Base-by-base conservation (phyloP, 1,140 invertebrate genomes). In the Andricus grossulariae region DNA sequence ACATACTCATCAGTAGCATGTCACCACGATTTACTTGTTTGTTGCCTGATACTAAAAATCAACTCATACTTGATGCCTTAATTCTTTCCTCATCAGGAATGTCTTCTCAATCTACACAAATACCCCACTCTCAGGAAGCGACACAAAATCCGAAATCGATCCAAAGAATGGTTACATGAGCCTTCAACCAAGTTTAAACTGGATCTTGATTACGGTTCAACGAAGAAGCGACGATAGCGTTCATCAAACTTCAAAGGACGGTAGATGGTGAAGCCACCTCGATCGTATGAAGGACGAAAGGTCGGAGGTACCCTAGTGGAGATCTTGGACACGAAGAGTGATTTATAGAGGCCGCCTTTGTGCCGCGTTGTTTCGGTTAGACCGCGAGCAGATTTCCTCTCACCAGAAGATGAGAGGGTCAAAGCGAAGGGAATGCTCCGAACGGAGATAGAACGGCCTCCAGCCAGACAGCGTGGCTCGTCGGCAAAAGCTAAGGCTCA, bases 301-400 rank as follows among this genome's bases (percentile, higher is more conserved):
- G 79, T 75, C 79, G 73, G 50, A 74, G 79, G 55, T 75, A 73
- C 57, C 57, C 39, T 54, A 57, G 73, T 25, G 57, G 15, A 66
- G 60, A 74, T 60, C 21, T 70, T 50, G 74, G 74, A 75, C 71
- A 71, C 54, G 57, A 60, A 66, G 78, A 78, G 75, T 82, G 81
- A 82, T 84, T 82, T 84, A 84, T 84, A 82, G 83, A 84, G 80
- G 80, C 83, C 83, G 83, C 81, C 83, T 84, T 84, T 84, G 81
- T 84, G 78, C 79, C 32, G 74, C 50, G 72, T 78, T 79, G 80
- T 82, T 78, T 81, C 74, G 76, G 73, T 73, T 76, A 72, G 72
- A 78, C 79, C 78, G 78, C 74, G 72, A 72, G 74, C 75, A 73
- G 73, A 78, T 80, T 73, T 71, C 73, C 66, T 55, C 19, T 55